A percentile compares a stretch with the other conserved stretches of the same genome.
Conservation (phyloP, 2,888 invertebrate species). For the Rhagonycha lutea region DNA sequence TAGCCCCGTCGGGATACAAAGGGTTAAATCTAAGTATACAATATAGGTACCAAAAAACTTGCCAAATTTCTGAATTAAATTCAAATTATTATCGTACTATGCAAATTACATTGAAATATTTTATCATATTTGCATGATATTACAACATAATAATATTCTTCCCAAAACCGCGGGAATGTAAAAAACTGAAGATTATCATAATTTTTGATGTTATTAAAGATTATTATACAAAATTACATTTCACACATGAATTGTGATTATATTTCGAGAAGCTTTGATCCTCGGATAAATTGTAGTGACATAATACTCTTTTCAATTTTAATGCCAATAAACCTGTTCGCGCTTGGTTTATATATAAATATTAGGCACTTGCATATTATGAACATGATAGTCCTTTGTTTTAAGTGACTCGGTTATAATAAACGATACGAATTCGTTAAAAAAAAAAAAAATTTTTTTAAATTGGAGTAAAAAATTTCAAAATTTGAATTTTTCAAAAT, state of each 20-base stretch:
- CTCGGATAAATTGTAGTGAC: background rate
- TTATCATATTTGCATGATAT: too few relatives aligned
- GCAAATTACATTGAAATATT: background rate
- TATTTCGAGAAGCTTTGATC: background rate
- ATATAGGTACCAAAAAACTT: background rate
- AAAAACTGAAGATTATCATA: too few relatives aligned
- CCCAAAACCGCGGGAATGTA: too few relatives aligned
- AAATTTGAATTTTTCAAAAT: too few relatives aligned
- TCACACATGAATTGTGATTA: background rate
- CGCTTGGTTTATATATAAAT: background rate
- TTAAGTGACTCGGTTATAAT: too few relatives aligned
- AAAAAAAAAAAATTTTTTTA: too few relatives aligned
- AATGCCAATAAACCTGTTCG: background rate
- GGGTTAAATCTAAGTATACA: background rate
- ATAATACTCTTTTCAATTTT: background rate
- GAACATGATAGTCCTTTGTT: background rate
- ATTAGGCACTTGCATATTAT: background rate
- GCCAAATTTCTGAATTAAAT: background rate
- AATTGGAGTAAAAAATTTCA: too few relatives aligned
- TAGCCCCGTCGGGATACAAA: too few relatives aligned
- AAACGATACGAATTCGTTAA: too few relatives aligned
- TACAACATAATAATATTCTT: too few relatives aligned
- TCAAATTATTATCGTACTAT: too few relatives aligned
- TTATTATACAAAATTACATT: background rate
- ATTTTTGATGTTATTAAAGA: too few relatives aligned